Evolutionary conservation across 2,113 vertebrate species (phyloP).

Genomic region (Recurvirostra avosetta): DNA sequence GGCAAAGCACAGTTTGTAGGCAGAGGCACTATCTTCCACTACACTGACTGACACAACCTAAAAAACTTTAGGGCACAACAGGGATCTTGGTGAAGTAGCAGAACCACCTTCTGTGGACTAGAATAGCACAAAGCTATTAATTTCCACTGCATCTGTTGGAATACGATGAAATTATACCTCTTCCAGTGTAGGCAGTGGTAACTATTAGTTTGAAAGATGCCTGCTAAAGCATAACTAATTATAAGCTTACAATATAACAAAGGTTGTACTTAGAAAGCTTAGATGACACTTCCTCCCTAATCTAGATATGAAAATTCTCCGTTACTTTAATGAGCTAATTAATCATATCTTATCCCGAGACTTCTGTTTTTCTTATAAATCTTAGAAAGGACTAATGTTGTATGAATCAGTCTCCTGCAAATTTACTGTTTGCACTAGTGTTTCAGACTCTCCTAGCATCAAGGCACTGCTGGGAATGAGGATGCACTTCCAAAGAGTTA

Average conservation of each 20-base stretch:
- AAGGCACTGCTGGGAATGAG: background rate
- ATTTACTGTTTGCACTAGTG: background rate
- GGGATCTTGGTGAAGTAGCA: background rate
- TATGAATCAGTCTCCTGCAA: background rate
- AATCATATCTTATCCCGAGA: background rate
- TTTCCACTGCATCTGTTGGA: background rate
- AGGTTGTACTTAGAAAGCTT: background rate
- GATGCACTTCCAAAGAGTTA: constrained; percentile 17
- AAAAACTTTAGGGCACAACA: background rate
- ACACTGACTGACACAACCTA: background rate
- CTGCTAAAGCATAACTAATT: background rate
- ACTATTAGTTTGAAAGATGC: background rate
- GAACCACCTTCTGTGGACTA: background rate
- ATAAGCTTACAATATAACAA: background rate
- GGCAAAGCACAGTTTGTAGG: background rate
- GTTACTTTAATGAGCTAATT: background rate
- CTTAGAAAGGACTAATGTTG: background rate
- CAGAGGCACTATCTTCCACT: background rate
- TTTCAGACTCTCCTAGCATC: background rate
- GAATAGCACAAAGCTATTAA: background rate
- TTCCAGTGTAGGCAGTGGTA: background rate
- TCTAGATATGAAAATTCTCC: background rate
- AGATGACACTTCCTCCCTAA: background rate
- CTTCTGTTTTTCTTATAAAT: background rate
- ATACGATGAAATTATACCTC: background rate